Percentiles rank a stretch among this genome's conserved stretches.
Conservation (phyloP, 1,140 invertebrate species). For the Thereuonema tuberculata region DNA sequence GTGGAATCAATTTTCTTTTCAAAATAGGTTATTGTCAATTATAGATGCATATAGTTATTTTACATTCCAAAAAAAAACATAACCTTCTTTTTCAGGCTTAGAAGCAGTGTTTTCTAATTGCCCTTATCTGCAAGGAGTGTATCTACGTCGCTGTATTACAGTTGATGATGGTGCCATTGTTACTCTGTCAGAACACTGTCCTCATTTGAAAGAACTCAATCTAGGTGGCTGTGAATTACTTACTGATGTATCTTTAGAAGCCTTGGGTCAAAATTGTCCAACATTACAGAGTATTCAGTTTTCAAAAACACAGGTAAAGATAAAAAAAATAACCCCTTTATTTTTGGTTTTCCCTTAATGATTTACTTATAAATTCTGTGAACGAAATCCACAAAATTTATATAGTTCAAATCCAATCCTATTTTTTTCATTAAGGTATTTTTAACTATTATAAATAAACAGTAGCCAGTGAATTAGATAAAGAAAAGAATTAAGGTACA, state of each 20-base stretch:
- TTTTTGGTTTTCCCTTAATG: too few species aligned
- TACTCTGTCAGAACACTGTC: neutral
- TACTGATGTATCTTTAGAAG: slow-evolving; percentile 4
- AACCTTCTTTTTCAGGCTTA: neutral
- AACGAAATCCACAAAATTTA: too few species aligned
- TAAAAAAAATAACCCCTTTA: too few species aligned
- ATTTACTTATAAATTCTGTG: too few species aligned
- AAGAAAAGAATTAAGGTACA: too few species aligned
- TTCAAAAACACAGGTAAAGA: slow-evolving; percentile 5
- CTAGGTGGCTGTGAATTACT: neutral
- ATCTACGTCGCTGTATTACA: neutral
- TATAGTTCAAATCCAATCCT: too few species aligned
- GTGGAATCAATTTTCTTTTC: too few species aligned
- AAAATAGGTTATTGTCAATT: too few species aligned
- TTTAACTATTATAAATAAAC: too few species aligned
- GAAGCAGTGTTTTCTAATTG: neutral
- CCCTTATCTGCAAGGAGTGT: neutral
- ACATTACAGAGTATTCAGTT: neutral
- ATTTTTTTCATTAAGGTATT: too few species aligned
- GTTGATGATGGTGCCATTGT: slow-evolving; percentile 1
- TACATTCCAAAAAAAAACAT: neutral
- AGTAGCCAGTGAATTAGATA: too few species aligned
- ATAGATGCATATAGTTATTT: too few species aligned
- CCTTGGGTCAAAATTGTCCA: neutral
- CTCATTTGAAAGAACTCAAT: slow-evolving; percentile 1